A percentile compares a stretch with the other conserved stretches of the same genome.
These are phyloP conservation scores for Laticauda laticaudata DNA, from an alignment of 2,113 vertebrate genomes.

Conservation along the genomic window DNA sequence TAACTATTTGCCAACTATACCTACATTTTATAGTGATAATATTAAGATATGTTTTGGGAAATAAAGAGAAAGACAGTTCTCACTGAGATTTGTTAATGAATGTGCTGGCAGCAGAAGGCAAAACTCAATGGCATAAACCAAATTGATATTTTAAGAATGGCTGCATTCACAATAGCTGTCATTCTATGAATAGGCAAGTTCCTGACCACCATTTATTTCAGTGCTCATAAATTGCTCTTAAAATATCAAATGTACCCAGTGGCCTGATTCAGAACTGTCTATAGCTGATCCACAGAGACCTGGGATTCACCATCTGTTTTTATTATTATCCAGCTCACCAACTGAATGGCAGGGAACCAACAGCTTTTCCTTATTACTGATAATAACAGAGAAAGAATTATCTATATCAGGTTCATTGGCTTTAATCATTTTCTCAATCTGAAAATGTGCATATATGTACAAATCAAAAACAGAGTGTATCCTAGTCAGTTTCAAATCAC, in stretches of 20 bases:
- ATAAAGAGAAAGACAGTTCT: not conserved
- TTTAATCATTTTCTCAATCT: not conserved
- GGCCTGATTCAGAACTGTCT: not conserved
- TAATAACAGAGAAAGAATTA: not conserved
- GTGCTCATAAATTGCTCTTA: not conserved
- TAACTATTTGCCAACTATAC: not conserved
- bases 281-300: not conserved
- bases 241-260: not conserved
- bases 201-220: not conserved
- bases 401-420: not conserved
- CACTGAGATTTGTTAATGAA: not conserved
- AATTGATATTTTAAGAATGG: not conserved
- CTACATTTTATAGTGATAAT: not conserved
- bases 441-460: not conserved
- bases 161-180: not conserved
- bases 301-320: not conserved
- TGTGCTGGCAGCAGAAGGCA: not conserved
- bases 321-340: not conserved
- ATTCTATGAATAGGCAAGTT: not conserved
- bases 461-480: not conserved
- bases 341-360: not conserved
- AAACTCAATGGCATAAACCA: not conserved
- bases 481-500: not conserved
- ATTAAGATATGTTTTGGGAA: not conserved
- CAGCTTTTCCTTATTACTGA: not conserved